A percentile compares a stretch with the other conserved stretches of the same genome.
phyloP scores from a whole-genome alignment of 2,113 vertebrate genomes.

The Phyllopteryx taeniolatus region DNA sequence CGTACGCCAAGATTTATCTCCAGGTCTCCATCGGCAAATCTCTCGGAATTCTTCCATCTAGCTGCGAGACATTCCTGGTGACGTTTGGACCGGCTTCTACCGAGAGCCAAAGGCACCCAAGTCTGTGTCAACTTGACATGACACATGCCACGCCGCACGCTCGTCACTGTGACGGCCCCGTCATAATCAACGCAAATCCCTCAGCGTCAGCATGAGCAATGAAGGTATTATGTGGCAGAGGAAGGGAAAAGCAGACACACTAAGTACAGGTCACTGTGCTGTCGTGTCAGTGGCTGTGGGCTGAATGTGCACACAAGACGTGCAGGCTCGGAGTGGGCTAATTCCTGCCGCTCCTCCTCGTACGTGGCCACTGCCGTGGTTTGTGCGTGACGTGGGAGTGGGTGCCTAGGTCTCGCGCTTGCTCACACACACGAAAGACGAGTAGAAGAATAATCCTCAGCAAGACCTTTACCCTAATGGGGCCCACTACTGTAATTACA shows the following conservation, averaged over 20 bases:
- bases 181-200: slow-evolving; percentile 73
- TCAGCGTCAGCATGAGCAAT: slow-evolving; percentile 72
- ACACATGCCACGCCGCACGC: slow-evolving; percentile 57
- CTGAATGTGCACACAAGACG: slow-evolving; percentile 53
- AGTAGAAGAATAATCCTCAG: slow-evolving; percentile 72
- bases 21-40: slow-evolving; percentile 54
- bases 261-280: slow-evolving; percentile 55
- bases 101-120: slow-evolving; percentile 31
- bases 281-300: slow-evolving; percentile 41
- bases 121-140: slow-evolving; percentile 57
- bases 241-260: slow-evolving; percentile 49
- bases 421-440: slow-evolving; percentile 51
- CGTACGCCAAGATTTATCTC: slow-evolving; percentile 37
- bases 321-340: slow-evolving; percentile 44
- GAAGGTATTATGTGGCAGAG: slow-evolving; percentile 39
- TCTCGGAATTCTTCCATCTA: slow-evolving; percentile 56
- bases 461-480: slow-evolving; percentile 79
- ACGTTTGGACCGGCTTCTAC: slow-evolving; percentile 33
- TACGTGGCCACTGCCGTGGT: slow-evolving; percentile 40
- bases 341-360: slow-evolving; percentile 53
- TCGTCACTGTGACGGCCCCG: slow-evolving; percentile 68
- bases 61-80: slow-evolving; percentile 56
- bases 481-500: slow-evolving; percentile 83
- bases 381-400: slow-evolving; percentile 54
- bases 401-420: slow-evolving; percentile 43